Evolutionary conservation across 2,888 invertebrate genomes (phyloP), one percentile per base, ranked within the genome.

Genomic region (Drosophila histrio): DNA sequence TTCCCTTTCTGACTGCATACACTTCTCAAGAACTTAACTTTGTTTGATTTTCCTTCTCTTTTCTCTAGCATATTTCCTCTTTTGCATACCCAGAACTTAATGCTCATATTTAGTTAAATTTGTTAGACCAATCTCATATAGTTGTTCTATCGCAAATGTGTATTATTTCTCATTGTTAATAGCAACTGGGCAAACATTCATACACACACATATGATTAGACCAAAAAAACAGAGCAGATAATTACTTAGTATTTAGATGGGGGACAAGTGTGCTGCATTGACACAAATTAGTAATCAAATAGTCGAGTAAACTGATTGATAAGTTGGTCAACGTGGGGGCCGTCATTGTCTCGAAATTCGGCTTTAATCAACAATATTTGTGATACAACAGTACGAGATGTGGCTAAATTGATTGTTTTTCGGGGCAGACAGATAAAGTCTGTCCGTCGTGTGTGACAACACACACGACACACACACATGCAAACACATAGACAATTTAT

Each of bases 271-370:
- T 43, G 32, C 6, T 52, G 26, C 41, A 60, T 57, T 71, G 71
- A 70, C 77, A 76, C 43, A 54, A 58, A 43, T 72, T 53, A 38
- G 32, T 24, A 54, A 46, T 63, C 38, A 36, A 70, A 30, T 58
- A 53, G 6, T 21, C 13, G 17, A 28, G 43, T 17, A 7, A 58
- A 64, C 22, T 39, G 32, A 41, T 47, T 56, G 54, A 71, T 57
- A 76, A 70, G 47, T 30, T 53, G 32, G 22, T 26, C 39, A 50
- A 32, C 53, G 46, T 44, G 53, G 70, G 71, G 57, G 2, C 15
- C 28, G 24, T 24, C 8, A 30, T 22, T 28, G 52, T 17, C 39
- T 60, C 61, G 22, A 54, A 56, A 53, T 53, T 53, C 8, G 63
- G 44, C 21, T 32, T 39, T 46, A 60, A 69, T 71, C 75, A 53